Conservation (phyloP, 2,113 vertebrate species). For the Corvus moneduloides region DNA sequence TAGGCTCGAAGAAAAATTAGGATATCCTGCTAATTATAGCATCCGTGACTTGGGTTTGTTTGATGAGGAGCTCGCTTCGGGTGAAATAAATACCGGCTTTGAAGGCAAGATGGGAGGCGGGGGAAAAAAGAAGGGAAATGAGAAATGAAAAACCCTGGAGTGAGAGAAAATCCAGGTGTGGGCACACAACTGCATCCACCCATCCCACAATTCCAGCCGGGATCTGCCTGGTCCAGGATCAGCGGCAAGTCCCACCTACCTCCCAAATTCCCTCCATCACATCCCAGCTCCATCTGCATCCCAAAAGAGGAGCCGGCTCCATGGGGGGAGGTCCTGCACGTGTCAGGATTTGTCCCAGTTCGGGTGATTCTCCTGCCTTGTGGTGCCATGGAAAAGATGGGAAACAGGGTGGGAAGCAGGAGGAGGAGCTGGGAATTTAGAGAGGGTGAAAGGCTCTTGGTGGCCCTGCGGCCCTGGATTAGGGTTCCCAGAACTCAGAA, state of each 20-base stretch:
- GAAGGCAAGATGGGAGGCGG: not conserved
- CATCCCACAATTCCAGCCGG: not conserved
- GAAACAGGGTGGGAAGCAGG: not conserved
- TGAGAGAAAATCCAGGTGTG: rapidly evolving
- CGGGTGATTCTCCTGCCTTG: not conserved
- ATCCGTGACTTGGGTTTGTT: constrained; percentile 16
- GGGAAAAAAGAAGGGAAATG: not conserved
- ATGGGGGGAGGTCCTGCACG: rapidly evolving
- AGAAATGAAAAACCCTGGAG: not conserved
- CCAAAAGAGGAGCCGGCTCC: not conserved
- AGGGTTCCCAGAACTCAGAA: no score
- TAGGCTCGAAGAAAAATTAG: constrained; percentile 49
- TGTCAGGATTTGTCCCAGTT: not conserved
- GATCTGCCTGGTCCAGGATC: not conserved
- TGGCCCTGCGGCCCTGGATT: not conserved
- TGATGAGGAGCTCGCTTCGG: constrained; percentile 23
- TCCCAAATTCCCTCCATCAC: not conserved
- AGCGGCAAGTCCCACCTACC: not conserved
- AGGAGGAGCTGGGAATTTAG: not conserved
- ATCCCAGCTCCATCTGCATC: not conserved
- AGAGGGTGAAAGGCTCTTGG: not conserved
- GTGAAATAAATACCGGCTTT: constrained; percentile 20
- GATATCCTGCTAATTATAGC: constrained; percentile 62
- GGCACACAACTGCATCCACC: not conserved
- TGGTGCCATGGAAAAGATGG: rapidly evolving